Conservation (phyloP, 2,797 vertebrate genomes). For the Allobates femoralis region DNA sequence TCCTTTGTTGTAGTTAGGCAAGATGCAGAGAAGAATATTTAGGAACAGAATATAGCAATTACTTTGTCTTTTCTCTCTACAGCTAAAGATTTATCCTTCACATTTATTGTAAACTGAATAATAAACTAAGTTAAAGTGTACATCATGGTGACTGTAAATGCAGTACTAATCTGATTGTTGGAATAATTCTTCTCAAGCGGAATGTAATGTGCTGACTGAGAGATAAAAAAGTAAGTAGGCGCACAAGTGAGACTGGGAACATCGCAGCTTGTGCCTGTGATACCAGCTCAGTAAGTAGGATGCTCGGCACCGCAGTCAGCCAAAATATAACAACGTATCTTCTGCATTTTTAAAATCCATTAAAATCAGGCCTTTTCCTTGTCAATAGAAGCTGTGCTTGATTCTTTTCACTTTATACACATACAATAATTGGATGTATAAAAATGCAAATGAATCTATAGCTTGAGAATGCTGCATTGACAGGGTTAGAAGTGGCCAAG, state of each 20-base stretch:
- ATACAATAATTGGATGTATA: constrained; percentile 13
- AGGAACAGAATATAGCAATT: constrained; percentile 66
- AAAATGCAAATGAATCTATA: constrained; percentile 3
- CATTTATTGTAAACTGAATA: constrained; percentile 71
- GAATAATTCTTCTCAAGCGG: constrained; percentile 70
- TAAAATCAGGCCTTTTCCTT: background rate
- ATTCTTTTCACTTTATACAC: background rate
- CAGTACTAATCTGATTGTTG: constrained; percentile 71
- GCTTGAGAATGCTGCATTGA: background rate
- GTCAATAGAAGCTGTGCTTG: constrained; percentile 7
- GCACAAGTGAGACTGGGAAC: constrained; percentile 56
- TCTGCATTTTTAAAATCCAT: constrained; percentile 7
- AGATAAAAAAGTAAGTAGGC: constrained; percentile 66
- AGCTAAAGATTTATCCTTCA: constrained; percentile 68
- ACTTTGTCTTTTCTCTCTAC: constrained; percentile 61
- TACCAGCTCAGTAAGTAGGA: constrained; percentile 64
- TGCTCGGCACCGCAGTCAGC: constrained; percentile 22
- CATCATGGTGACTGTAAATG: constrained; percentile 70
- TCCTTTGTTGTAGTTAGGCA: constrained; percentile 48
- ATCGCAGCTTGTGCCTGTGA: constrained; percentile 59
- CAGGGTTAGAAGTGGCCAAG: constrained; percentile 11
- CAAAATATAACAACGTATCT: constrained; percentile 48
- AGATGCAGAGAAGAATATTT: constrained; percentile 67
- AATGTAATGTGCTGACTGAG: constrained; percentile 67
- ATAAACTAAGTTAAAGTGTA: constrained; percentile 69